These are phyloP conservation scores for Mandrillus leucophaeus DNA, from an alignment of 2,113 vertebrate genomes.

Conservation along the genomic window DNA sequence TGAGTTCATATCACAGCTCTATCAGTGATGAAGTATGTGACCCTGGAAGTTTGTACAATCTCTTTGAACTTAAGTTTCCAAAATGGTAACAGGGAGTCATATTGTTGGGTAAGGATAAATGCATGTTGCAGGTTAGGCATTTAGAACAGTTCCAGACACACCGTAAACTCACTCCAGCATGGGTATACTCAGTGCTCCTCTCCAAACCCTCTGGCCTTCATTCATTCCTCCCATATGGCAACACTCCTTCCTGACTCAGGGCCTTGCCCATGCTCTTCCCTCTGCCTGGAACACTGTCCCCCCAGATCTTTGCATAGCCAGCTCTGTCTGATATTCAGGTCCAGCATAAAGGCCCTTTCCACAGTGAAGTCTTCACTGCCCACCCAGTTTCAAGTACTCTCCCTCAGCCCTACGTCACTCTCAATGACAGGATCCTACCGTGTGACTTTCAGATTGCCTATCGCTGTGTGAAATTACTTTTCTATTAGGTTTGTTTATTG, in stretches of 20 bases:
- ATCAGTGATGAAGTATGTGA: neutral
- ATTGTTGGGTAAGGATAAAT: neutral
- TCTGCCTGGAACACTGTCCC: neutral
- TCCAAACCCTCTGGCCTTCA: neutral
- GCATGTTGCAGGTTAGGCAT: neutral
- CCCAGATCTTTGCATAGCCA: too few species aligned
- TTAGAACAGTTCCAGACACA: too few species aligned
- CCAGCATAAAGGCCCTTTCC: neutral
- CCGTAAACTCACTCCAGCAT: accelerated
- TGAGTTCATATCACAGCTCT: neutral
- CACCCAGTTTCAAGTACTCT: neutral
- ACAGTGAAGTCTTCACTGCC: neutral
- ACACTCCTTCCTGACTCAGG: neutral
- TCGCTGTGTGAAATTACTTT: neutral
- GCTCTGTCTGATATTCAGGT: neutral
- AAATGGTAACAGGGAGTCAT: neutral
- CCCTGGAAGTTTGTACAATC: neutral
- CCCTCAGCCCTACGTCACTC: neutral
- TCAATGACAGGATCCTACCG: neutral
- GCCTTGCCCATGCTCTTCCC: neutral
- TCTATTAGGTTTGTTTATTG: neutral
- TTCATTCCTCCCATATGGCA: too few species aligned
- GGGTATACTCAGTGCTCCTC: accelerated
- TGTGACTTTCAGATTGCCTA: neutral
- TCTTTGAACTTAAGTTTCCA: neutral